These are phyloP conservation scores for Solenopsis fugax DNA, from an alignment of 1,140 invertebrate genomes.

Conservation along the genomic window DNA sequence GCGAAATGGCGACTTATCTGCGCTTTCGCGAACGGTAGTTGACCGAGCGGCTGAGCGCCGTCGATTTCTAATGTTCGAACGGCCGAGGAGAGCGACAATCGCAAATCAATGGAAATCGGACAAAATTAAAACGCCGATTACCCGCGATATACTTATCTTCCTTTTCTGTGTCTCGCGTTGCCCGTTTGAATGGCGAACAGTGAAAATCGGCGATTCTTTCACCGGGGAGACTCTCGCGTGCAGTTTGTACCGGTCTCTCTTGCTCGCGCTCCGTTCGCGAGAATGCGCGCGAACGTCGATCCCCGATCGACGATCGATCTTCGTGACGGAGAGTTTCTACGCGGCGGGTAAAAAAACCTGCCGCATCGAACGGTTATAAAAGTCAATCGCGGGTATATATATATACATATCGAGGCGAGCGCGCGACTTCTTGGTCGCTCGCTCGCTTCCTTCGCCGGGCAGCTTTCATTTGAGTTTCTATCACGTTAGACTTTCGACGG, in stretches of 20 bases:
- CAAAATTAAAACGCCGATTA: conserved; percentile 3
- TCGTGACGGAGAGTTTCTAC: conserved; percentile 50
- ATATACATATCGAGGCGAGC: conserved; percentile 25
- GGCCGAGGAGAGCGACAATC: not conserved
- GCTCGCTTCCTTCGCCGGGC: conserved; percentile 42
- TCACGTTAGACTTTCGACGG: conserved; percentile 59
- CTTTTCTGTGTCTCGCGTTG: not conserved
- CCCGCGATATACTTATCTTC: not conserved
- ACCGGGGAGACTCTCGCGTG: not conserved
- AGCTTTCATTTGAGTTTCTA: conserved; percentile 75
- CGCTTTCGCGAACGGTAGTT: conserved; percentile 29
- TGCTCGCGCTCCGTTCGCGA: not conserved
- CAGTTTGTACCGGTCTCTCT: conserved; percentile 35
- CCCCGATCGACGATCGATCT: conserved; percentile 46
- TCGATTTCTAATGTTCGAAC: conserved; percentile 41
- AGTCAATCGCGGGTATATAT: conserved; percentile 50
- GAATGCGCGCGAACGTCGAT: conserved; percentile 36
- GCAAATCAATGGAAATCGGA: conserved; percentile 6
- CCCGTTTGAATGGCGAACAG: conserved; percentile 14
- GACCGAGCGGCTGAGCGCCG: not conserved
- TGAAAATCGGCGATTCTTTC: conserved; percentile 45
- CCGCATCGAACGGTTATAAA: conserved; percentile 35
- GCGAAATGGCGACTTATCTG: not conserved
- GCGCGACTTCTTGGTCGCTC: conserved; percentile 48
- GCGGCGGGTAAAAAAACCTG: not conserved